Evolutionary conservation across 2,888 invertebrate genomes (phyloP).

Genomic region (Bruchidius siliquastri): DNA sequence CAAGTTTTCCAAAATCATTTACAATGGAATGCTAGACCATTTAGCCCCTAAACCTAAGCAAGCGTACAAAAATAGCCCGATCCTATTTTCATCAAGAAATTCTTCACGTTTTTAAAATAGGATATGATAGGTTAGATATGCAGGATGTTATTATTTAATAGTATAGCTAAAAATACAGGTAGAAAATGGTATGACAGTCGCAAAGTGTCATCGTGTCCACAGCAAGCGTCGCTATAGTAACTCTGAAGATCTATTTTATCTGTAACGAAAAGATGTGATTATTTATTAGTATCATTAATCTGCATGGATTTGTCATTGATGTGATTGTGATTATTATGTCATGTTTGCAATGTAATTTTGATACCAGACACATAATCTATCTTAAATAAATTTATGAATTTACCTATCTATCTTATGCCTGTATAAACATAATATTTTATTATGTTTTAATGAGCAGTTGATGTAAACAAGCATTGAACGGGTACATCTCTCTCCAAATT

Average conservation of each 20-base stretch:
- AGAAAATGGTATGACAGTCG: background rate
- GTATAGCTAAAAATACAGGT: conserved; percentile 1
- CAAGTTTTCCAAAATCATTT: background rate
- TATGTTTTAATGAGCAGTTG: no score
- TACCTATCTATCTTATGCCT: no score
- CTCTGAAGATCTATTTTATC: conserved; percentile 32
- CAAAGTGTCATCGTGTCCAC: conserved; percentile 3
- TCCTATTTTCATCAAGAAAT: conserved; percentile 17
- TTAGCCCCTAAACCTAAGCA: conserved; percentile 16
- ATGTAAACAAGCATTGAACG: no score
- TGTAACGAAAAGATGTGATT: conserved; percentile 23
- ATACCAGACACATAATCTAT: no score
- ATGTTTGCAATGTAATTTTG: no score
- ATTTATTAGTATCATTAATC: background rate
- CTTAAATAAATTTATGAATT: no score
- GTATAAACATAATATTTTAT: no score
- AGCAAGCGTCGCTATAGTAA: conserved; percentile 30
- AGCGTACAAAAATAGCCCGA: conserved; percentile 37
- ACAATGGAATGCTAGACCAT: conserved; percentile 1
- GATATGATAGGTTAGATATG: conserved; percentile 14
- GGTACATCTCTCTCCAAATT: no score
- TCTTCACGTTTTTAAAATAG: conserved; percentile 6
- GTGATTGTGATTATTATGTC: no score
- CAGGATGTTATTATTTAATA: conserved; percentile 6
- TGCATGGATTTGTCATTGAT: no score